Percentiles rank a stretch among this genome's conserved stretches.
These are phyloP conservation scores for Astyanax mexicanus DNA, from an alignment of 2,797 vertebrate species.

Conservation along the genomic window DNA sequence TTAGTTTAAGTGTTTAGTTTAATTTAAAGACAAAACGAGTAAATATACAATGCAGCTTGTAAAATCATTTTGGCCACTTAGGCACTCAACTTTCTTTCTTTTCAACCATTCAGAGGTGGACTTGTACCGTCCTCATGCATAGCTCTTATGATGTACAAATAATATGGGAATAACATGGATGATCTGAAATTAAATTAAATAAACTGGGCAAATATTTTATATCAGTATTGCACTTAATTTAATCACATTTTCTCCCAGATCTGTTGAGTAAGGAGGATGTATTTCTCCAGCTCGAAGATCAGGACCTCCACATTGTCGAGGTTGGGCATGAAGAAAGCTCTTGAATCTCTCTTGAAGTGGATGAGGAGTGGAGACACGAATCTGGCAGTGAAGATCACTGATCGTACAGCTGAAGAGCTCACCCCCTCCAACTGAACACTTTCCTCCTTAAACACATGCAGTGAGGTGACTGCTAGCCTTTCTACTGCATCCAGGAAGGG, in stretches of 20 bases:
- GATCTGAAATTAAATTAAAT: too few species aligned
- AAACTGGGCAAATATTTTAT: too few species aligned
- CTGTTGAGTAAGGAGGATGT: constrained; percentile 60
- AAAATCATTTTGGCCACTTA: too few species aligned
- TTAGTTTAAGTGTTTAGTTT: too few species aligned
- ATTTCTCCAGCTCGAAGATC: constrained; percentile 67
- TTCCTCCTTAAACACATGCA: constrained; percentile 65
- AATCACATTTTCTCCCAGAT: constrained; percentile 69
- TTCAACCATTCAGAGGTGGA: too few species aligned
- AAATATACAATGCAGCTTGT: too few species aligned
- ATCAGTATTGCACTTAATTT: too few species aligned
- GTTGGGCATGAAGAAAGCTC: constrained; percentile 69
- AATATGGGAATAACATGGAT: too few species aligned
- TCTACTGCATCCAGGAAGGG: constrained; percentile 73
- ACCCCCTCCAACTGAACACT: constrained; percentile 54
- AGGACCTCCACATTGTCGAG: constrained; percentile 70
- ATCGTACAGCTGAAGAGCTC: constrained; percentile 48
- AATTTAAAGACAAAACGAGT: too few species aligned
- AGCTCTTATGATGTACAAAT: too few species aligned
- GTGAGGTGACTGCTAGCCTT: constrained; percentile 74
- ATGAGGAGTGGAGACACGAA: constrained; percentile 63
- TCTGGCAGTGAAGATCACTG: constrained; percentile 55
- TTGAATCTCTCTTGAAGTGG: constrained; percentile 68
- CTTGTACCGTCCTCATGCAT: too few species aligned
- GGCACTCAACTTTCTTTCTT: too few species aligned